Base-by-base conservation (phyloP, 1,140 invertebrate species). In the Triops longicaudatus region DNA sequence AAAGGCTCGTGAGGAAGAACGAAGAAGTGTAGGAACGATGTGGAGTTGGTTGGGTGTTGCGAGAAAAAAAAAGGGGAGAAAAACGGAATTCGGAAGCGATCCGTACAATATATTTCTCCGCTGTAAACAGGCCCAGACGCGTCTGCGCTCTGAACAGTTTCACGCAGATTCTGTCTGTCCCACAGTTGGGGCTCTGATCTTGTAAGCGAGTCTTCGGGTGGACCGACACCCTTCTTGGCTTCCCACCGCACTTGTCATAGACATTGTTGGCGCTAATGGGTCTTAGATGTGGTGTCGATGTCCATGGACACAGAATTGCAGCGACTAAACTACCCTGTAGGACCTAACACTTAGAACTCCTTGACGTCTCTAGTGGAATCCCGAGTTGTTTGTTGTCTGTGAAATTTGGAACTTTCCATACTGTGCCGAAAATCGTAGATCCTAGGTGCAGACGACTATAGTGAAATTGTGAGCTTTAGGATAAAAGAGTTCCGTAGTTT, bases 181-280 rank as follows among this genome's bases (percentile, higher is more conserved):
- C 50, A 22, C 50, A 63, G 50, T 63, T 63, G 50, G n/a, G 9
- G 50, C 22, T 17, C 50, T 22, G 50, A 63, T n/a, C n/a, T 63
- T 22, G 50, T 63, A 22, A 63, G 50, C 14, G 50, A 63, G 50
- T 5, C 50, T 63, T 63, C 22, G n/a, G 50, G 50, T 63, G 50
- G 50, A 63, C 50, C 17, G 22, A 63, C 50, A 63, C 50, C 50
- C 50, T 63, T 63, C 50, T 63, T 63, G 14, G 14, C 50, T 63
- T 63, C 50, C 50, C 50, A 63, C 50, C 50, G 22, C 50, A 63
- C 50, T 63, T 9, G 50, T 22, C 50, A 63, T 63, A 17, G 31
- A 63, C 50, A 63, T 63, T 63, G 50, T 63, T 63, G 50, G 10
- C 50, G 50, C 50, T 63, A 63, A 63, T 63, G 50, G 50, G 50